Base-by-base conservation (phyloP, 2,888 invertebrate genomes). In the Yponomeuta evonymella region DNA sequence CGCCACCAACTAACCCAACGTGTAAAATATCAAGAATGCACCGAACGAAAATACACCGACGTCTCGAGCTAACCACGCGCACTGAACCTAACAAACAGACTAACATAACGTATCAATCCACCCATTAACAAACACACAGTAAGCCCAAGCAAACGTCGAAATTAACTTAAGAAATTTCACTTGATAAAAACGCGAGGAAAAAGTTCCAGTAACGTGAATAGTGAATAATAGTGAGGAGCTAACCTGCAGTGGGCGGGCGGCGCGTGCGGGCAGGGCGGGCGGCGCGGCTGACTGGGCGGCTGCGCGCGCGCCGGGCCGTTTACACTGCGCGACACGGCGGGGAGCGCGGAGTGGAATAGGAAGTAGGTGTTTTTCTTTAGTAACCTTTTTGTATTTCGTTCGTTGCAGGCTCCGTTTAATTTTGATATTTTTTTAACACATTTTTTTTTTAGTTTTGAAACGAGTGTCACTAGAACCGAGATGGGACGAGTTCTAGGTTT, bases 211-310 rank as follows among this genome's bases (percentile, higher is more conserved):
- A 58, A 15, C 15, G 8, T 3, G 3, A 15, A 10, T 58, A 58
- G 15, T 51, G 51, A 12, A 12, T 12, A 51, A 51, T 51, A 23
- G 51, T 43, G 43, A 43, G 43, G 43, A 15, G 12, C 51, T 58
- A 58, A 58, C 51, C 51, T 58, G 51, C 51, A 48, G 58, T 70
- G 67, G 48, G 3, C 30, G 23, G 11, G 51, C 15, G 48, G 75
- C 77, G 81, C 81, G 83, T 83, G 88, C 84, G 86, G 83, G 83
- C 81, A 75, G 82, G 90, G 91, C 91, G 91, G 90, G 87, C 89
- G 86, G 43, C 62, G 89, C 81, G 79, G 85, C 77, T 79, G 88
- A 90, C 90, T 90, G 90, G 90, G 90, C 90, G 90, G 87, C 88
- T 84, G 86, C 81, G 75, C 76, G 82, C 82, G 82, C 84, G 78